Evolutionary conservation across 2,888 invertebrate genomes (phyloP).

Genomic region (Apamea crenata): DNA sequence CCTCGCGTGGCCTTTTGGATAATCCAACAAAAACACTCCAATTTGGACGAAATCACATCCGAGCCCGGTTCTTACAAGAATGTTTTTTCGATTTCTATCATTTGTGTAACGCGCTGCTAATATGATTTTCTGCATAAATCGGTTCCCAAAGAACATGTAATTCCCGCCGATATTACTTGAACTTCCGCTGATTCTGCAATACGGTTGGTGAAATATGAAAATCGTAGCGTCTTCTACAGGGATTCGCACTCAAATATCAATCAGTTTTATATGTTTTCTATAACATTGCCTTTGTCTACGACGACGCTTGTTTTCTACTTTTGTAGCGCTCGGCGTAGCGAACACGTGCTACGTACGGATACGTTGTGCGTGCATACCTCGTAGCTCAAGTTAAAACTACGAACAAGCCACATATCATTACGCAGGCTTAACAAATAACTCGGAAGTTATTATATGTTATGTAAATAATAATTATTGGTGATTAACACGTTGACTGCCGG

Average conservation of each 20-base stretch:
- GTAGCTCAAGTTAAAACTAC: background rate
- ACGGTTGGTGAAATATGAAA: constrained; percentile 5
- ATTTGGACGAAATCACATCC: constrained; percentile 45
- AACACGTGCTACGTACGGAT: constrained; percentile 1
- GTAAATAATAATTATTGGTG: background rate
- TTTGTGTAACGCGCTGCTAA: constrained; percentile 18
- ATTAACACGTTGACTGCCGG: no score
- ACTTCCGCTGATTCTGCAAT: constrained; percentile 18
- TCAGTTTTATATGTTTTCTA: constrained; percentile 16
- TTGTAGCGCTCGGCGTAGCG: constrained; percentile 16
- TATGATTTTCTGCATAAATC: constrained; percentile 11
- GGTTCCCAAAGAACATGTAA: background rate
- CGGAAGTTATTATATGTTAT: background rate
- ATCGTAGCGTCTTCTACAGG: constrained; percentile 25
- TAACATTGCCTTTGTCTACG: constrained; percentile 18
- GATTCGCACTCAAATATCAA: constrained; percentile 38
- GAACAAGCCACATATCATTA: background rate
- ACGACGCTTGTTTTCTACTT: background rate
- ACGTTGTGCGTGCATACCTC: background rate
- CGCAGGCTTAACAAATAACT: background rate
- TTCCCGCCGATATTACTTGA: constrained; percentile 20
- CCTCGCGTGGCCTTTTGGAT: constrained; percentile 49
- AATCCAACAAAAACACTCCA: constrained; percentile 53
- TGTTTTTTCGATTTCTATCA: constrained; percentile 39
- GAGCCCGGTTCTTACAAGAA: background rate